Evolutionary conservation across 2,797 vertebrate species (phyloP), one percentile per base, ranked within the genome.

Genomic region (Callimico goeldii): DNA sequence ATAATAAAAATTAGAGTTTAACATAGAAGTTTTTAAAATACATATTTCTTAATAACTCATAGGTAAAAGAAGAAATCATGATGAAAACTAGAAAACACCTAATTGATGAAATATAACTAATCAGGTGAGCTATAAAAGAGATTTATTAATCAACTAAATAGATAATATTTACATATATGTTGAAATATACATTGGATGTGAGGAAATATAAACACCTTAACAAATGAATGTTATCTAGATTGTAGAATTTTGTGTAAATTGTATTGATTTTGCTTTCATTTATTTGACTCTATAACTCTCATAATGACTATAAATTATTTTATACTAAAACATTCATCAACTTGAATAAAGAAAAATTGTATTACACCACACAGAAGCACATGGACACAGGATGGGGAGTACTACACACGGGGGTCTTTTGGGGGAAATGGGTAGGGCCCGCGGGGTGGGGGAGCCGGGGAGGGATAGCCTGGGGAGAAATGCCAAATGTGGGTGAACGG

Each of bases 271-370:
- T 88, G 30, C 5, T 92, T 55, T 61, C 11, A 46, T 48, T 67
- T 76, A 80, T 61, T 46, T 94, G 20, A 91, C 30, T 64, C 7
- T 33, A 77, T 33, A 77, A 13, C 7, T 85, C 70, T 22, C 61
- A 82, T 61, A 48, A n/a, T 33, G 8, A 67, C 41, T 70, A 79
- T 77, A 39, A 73, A 4, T 39, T 90, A 67, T 67, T 73, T 33
- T 61, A 43, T 77, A 46, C 11, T 55, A 92, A 77, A 82, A 50
- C 3, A 73, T 13, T 88, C 24, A 80, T 58, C 4, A 41, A 33
- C 75, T 75, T 88, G 77, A 96, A 94, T 30, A 72, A 79, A 93
- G 79, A 85, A 93, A 87, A 81, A 26, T 41, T 76, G 12, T 73
- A 79, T 72, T 43, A 19, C 26, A 39, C 41, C 28, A 90, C 24